Percentiles rank a stretch among this genome's conserved stretches.
These are phyloP conservation scores for Felis catus DNA, from an alignment of 2,113 vertebrate genomes.

Conservation along the genomic window F.catus_Fca126_mat1.0 CM031418.1:100858501-100859000, in stretches of 20 bases:
- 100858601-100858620: not conserved
- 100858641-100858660: not conserved
- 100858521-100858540: not conserved
- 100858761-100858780: not conserved
- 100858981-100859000: not conserved
- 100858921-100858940: not conserved
- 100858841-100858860: not conserved
- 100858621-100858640: not conserved
- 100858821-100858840: not conserved
- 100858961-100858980: not conserved
- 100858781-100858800: not conserved
- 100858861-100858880: not conserved
- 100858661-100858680: not conserved
- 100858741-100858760: not conserved
- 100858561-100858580: slow-evolving; percentile 30
- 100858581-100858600: not conserved
- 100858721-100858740: not conserved
- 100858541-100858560: not conserved
- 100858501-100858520: not conserved
- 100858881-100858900: not conserved
- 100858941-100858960: not conserved
- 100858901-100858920: not conserved
- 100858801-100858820: not conserved
- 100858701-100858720: not conserved
- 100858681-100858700: not conserved